A percentile compares a stretch with the other conserved stretches of the same genome.
These are phyloP conservation scores for Synergus japonicus DNA, from an alignment of 2,888 invertebrate genomes.

Conservation along the genomic window DNA sequence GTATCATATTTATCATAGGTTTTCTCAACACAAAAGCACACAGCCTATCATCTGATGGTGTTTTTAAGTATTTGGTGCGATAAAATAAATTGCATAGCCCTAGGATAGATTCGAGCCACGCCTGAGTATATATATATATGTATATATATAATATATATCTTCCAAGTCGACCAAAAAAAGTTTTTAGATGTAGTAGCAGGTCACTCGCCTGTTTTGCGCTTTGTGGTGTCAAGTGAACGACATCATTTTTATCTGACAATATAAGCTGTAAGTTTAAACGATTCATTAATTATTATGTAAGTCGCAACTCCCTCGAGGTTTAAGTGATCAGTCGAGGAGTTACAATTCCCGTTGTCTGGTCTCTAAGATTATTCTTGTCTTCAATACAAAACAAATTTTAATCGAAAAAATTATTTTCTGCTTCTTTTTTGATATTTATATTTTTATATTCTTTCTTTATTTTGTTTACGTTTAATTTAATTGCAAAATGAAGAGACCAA, in stretches of 20 bases:
- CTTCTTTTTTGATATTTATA: neutral
- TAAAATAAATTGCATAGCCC: conserved; percentile 76
- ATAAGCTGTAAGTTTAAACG: conserved; percentile 77
- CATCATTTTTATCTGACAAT: conserved; percentile 74
- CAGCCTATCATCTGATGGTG: conserved; percentile 73
- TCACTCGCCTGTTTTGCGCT: conserved; percentile 69
- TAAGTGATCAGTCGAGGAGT: conserved; percentile 68
- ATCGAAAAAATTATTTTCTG: neutral
- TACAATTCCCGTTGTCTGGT: conserved; percentile 72
- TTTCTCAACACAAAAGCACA: conserved; percentile 74
- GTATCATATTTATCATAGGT: conserved; percentile 71
- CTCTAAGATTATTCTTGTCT: conserved; percentile 58
- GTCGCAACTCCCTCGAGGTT: conserved; percentile 69
- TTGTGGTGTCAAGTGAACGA: conserved; percentile 72
- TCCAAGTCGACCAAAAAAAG: conserved; percentile 76
- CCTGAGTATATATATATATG: conserved; percentile 62
- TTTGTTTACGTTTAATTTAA: neutral
- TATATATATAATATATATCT: conserved; percentile 57
- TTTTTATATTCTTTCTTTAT: neutral
- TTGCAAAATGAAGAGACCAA: conserved; percentile 70
- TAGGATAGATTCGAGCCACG: conserved; percentile 72
- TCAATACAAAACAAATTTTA: neutral
- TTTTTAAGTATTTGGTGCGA: conserved; percentile 68
- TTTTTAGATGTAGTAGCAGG: conserved; percentile 67
- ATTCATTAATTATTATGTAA: conserved; percentile 74